A percentile compares a stretch with the other conserved stretches of the same genome.
These are phyloP conservation scores for Phylloscopus whistleri DNA, from an alignment of 2,113 vertebrate species.

Conservation along the genomic window DNA sequence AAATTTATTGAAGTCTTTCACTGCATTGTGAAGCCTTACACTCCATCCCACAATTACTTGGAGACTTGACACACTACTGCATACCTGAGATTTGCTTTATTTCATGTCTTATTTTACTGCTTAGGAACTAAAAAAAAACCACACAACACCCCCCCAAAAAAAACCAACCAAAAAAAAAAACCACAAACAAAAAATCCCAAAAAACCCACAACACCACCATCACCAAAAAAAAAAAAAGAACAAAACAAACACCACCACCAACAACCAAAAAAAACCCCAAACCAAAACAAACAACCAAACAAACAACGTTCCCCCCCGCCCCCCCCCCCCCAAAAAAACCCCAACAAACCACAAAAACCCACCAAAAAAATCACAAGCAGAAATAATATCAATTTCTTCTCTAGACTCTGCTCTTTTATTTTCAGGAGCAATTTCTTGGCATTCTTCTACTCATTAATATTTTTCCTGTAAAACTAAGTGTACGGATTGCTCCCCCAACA, in stretches of 20 bases:
- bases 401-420: background rate
- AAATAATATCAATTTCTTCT: background rate
- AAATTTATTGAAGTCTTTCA: background rate
- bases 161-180: too few species aligned
- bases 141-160: too few species aligned
- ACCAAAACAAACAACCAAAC: too few species aligned
- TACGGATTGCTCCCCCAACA: background rate
- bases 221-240: too few species aligned
- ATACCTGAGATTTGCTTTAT: background rate
- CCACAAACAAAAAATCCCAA: too few species aligned
- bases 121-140: background rate
- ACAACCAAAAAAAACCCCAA: too few species aligned
- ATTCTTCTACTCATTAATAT: background rate
- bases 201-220: too few species aligned
- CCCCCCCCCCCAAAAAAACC: too few species aligned
- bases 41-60: background rate
- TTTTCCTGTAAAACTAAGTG: background rate
- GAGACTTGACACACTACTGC: background rate
- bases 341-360: too few species aligned
- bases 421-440: background rate
- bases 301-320: too few species aligned
- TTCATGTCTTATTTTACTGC: background rate
- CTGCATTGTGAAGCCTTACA: background rate
- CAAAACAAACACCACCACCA: too few species aligned
- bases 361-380: background rate